Evolutionary conservation across 1,140 invertebrate species (phyloP).

Genomic region (Aphaenogaster floridana): DNA sequence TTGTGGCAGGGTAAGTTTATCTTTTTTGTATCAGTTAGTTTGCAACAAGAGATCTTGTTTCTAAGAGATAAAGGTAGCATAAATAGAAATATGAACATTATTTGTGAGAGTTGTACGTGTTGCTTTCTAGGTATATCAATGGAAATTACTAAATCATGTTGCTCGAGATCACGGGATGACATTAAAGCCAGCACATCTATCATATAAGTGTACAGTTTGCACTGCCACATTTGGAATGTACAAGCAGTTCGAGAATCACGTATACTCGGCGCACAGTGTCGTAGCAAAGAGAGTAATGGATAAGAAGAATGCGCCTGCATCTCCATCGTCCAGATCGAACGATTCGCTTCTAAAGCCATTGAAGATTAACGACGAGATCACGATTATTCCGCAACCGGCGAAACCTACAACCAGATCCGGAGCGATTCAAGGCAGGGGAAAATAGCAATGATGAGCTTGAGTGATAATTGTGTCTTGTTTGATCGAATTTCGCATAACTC

Average conservation of each 20-base stretch:
- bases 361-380: conserved; percentile 97
- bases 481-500: conserved; percentile 79
- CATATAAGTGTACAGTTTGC: conserved; percentile 98
- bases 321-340: conserved; percentile 87
- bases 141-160: conserved; percentile 96
- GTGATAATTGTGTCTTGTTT: conserved; percentile 82
- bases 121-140: conserved; percentile 93
- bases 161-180: conserved; percentile 96
- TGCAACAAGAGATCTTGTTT: not conserved
- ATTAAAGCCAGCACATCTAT: conserved; percentile 96
- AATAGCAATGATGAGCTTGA: conserved; percentile 85
- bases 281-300: conserved; percentile 93
- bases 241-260: conserved; percentile 97
- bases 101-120: conserved; percentile 30
- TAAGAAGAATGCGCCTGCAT: conserved; percentile 89
- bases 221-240: conserved; percentile 98
- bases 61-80: not conserved
- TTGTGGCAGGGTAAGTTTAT: conserved; percentile 93
- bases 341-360: conserved; percentile 93
- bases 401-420: conserved; percentile 85
- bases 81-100: not conserved
- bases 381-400: conserved; percentile 96
- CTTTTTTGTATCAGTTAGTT: conserved; percentile 13
- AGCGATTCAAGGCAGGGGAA: conserved; percentile 81
- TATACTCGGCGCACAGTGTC: conserved; percentile 96